Conservation (phyloP, 2,797 vertebrate species). For the Rhinophrynus dorsalis region DNA sequence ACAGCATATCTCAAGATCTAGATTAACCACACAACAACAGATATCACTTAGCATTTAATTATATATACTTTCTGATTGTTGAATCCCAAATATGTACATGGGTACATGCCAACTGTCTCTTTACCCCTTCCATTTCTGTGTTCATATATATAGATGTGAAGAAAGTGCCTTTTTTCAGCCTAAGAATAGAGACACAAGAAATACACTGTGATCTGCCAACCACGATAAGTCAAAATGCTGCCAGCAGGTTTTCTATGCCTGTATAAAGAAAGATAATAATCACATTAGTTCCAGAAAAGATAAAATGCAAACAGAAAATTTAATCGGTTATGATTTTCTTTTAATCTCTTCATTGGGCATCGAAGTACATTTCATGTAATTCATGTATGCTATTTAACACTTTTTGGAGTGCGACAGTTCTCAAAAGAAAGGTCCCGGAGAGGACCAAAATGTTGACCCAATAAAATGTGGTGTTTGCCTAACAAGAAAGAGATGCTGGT, state of each 20-base stretch:
- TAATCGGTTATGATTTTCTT: too few relatives aligned
- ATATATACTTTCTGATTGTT: neutral
- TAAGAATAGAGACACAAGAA: neutral
- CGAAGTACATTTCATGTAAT: too few relatives aligned
- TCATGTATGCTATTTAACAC: too few relatives aligned
- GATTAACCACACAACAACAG: neutral
- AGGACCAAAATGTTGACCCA: too few relatives aligned
- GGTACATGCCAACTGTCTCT: slow-evolving; percentile 3
- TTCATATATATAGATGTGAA: neutral
- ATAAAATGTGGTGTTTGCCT: too few relatives aligned
- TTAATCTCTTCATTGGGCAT: too few relatives aligned
- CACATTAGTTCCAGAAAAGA: neutral
- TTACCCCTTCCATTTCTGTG: neutral
- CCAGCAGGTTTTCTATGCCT: slow-evolving; percentile 20
- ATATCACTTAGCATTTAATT: slow-evolving; percentile 9
- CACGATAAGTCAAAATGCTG: slow-evolving; percentile 4
- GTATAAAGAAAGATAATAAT: neutral
- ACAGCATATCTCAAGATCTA: neutral
- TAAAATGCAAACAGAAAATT: neutral
- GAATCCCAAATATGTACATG: neutral
- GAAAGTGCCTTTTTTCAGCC: neutral
- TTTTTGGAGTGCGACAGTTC: too few relatives aligned
- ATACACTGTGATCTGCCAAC: slow-evolving; percentile 15
- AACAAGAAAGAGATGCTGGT: too few relatives aligned
- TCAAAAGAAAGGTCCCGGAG: too few relatives aligned